phyloP scores from a whole-genome alignment of 2,888 invertebrate genomes.

The Phyto melanocephala region DNA sequence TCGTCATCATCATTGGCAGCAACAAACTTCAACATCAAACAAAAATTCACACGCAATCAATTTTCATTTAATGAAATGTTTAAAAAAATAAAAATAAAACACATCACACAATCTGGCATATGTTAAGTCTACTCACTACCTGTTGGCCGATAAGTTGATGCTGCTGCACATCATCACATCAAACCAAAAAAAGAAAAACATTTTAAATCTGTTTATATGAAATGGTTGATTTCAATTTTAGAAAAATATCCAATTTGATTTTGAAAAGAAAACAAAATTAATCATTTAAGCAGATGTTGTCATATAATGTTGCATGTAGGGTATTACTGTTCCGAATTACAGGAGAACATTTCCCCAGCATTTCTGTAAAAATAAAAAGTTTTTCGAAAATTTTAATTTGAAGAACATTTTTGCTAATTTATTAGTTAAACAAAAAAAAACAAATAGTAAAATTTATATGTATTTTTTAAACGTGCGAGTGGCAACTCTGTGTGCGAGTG shows the following conservation, averaged over 20 bases:
- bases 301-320: constrained; percentile 24
- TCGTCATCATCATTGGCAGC: neutral
- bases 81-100: neutral
- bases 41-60: constrained; percentile 61
- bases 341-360: too few species aligned
- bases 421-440: too few species aligned
- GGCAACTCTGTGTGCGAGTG: too few species aligned
- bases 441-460: too few species aligned
- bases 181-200: neutral
- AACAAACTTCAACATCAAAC: constrained; percentile 38
- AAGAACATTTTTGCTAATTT: too few species aligned
- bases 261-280: constrained; percentile 6
- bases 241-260: neutral
- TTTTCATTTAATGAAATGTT: constrained; percentile 43
- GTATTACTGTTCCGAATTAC: too few species aligned
- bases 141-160: constrained; percentile 5
- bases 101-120: neutral
- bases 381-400: too few species aligned
- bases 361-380: too few species aligned
- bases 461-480: too few species aligned
- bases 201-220: neutral
- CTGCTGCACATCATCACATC: constrained; percentile 9
- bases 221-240: neutral
- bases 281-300: neutral
- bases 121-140: constrained; percentile 23